These are phyloP conservation scores for Callaeas wilsoni DNA, from an alignment of 2,113 vertebrate species.

Conservation along the genomic window DNA sequence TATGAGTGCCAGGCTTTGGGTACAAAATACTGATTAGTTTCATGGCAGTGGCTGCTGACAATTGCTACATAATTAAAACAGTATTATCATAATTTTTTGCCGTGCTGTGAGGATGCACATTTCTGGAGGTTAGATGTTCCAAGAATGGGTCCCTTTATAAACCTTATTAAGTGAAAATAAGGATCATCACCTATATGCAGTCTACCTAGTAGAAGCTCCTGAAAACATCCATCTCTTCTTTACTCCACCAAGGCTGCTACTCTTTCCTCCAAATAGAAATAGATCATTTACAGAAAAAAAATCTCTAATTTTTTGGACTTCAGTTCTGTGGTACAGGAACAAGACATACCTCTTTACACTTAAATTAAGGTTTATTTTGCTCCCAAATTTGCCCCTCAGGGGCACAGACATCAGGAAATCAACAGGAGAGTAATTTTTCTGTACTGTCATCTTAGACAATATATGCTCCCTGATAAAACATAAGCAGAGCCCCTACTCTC, in stretches of 20 bases:
- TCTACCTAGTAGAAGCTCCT: neutral
- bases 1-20: neutral
- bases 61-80: neutral
- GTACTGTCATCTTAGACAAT: neutral
- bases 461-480: neutral
- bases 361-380: neutral
- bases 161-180: neutral
- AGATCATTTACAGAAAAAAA: neutral
- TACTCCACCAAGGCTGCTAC: neutral
- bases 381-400: neutral
- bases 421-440: neutral
- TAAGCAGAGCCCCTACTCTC: neutral
- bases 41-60: neutral
- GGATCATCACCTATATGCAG: neutral
- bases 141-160: neutral
- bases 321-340: neutral
- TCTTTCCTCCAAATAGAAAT: neutral
- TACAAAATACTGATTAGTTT: neutral
- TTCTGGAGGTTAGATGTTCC: neutral
- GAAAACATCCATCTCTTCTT: neutral
- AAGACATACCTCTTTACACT: neutral
- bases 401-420: neutral
- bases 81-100: neutral
- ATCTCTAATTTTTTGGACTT: neutral
- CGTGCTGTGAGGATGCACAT: neutral